Conservation (phyloP, 2,888 invertebrate genomes). For the Dorcus parallelipipedus region DNA sequence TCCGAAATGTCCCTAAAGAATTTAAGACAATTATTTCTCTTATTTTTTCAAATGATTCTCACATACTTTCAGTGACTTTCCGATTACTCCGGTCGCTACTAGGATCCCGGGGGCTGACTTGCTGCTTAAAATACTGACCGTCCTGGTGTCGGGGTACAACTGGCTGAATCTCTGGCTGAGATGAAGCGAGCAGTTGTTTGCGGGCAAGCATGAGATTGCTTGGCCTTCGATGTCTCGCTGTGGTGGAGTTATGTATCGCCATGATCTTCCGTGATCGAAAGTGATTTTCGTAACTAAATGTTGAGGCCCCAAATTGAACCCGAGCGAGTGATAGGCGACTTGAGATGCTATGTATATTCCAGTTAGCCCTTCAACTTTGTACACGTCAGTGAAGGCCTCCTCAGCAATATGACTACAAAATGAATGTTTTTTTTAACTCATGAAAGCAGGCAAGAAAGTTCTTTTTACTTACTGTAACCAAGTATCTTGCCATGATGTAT, state of each 20-base stretch:
- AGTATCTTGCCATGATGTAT: conserved; percentile 74
- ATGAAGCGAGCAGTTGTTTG: conserved; percentile 77
- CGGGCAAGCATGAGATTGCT: conserved; percentile 61
- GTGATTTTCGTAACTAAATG: conserved; percentile 77
- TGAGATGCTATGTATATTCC: conserved; percentile 89
- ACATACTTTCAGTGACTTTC: conserved; percentile 62
- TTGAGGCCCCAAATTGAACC: conserved; percentile 64
- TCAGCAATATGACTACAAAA: conserved; percentile 67
- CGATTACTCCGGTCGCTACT: conserved; percentile 80
- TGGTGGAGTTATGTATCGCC: conserved; percentile 75
- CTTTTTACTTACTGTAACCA: conserved; percentile 71
- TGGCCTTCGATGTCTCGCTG: conserved; percentile 62
- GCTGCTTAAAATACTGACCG: conserved; percentile 79
- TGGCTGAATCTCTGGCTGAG: conserved; percentile 83
- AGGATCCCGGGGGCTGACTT: conserved; percentile 86
- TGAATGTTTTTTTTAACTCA: background rate
- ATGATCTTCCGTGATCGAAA: conserved; percentile 82
- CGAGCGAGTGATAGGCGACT: conserved; percentile 56
- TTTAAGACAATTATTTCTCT: background rate
- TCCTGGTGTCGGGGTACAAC: conserved; percentile 75
- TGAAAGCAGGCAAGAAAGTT: too few relatives aligned
- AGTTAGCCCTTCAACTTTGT: conserved; percentile 80
- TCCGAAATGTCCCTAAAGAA: conserved; percentile 63
- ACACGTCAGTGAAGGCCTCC: conserved; percentile 82
- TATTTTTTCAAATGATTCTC: background rate